phyloP scores from a whole-genome alignment of 2,113 vertebrate genomes.

The Pelusios castaneus region DNA sequence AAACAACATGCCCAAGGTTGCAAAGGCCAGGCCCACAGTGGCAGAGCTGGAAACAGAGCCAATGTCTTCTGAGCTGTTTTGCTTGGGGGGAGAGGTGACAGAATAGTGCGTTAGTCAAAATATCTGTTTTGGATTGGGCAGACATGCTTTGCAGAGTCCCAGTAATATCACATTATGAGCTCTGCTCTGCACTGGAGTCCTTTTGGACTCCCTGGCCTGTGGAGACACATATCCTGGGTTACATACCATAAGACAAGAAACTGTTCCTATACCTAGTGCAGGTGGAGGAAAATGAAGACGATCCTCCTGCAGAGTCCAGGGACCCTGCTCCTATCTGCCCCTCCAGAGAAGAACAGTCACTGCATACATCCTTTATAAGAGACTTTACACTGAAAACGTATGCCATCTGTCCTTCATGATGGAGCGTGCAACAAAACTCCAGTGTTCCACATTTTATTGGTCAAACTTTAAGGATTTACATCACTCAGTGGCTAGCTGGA shows the following conservation, averaged over 20 bases:
- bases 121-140: not conserved
- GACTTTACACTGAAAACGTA: not conserved
- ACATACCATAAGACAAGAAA: not conserved
- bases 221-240: not conserved
- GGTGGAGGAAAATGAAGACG: slow-evolving; percentile 9
- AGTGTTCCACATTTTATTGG: not conserved
- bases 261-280: not conserved
- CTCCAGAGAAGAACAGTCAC: slow-evolving; percentile 3
- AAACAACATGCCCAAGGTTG: too few species aligned
- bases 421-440: not conserved
- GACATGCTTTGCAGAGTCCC: not conserved
- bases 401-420: not conserved
- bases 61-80: too few species aligned
- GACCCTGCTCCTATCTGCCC: not conserved
- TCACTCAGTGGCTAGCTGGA: not conserved
- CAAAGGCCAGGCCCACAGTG: too few species aligned
- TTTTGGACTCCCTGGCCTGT: not conserved
- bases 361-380: not conserved
- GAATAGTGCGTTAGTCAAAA: not conserved
- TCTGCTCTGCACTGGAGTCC: not conserved
- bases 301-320: not conserved
- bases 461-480: not conserved
- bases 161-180: not conserved
- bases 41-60: too few species aligned
- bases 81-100: not conserved